Evolutionary conservation across 2,888 invertebrate species (phyloP).

Genomic region (Dioctria rufipes): DNA sequence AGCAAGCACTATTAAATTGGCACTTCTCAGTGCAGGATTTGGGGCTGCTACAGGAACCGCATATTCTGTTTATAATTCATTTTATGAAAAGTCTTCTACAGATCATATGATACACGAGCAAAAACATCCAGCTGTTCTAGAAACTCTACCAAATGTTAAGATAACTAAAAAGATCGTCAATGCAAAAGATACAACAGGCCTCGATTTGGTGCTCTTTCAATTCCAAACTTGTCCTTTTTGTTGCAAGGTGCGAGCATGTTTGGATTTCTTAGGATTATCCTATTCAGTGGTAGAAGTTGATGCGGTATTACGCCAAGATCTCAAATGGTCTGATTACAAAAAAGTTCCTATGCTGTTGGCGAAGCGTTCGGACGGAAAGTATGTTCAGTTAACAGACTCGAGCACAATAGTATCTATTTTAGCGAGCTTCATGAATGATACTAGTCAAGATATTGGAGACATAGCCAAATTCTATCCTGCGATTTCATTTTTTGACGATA

Average conservation of each 20-base stretch:
- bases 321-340: conserved; percentile 93
- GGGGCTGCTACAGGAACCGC: conserved; percentile 75
- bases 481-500: conserved; percentile 76
- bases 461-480: conserved; percentile 70
- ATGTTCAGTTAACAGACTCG: conserved; percentile 93
- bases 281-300: conserved; percentile 98
- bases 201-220: conserved; percentile 92
- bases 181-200: conserved; percentile 77
- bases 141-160: conserved; percentile 72
- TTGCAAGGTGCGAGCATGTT: conserved; percentile 89
- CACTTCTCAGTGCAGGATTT: conserved; percentile 75
- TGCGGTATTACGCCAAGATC: conserved; percentile 88
- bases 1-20: conserved; percentile 72
- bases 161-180: conserved; percentile 78
- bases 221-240: conserved; percentile 99
- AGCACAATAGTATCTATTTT: conserved; percentile 93
- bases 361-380: conserved; percentile 78
- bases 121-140: conserved; percentile 67
- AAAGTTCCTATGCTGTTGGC: conserved; percentile 95
- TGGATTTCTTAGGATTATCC: conserved; percentile 93
- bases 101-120: conserved; percentile 70
- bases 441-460: conserved; percentile 76
- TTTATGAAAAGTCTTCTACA: conserved; percentile 61
- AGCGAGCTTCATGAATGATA: conserved; percentile 81
- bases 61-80: conserved; percentile 69